Percentiles rank a stretch among this genome's conserved stretches.
Evolutionary conservation across 1,140 invertebrate genomes (phyloP).

Genomic region (Globodera ellingtonae): DNA sequence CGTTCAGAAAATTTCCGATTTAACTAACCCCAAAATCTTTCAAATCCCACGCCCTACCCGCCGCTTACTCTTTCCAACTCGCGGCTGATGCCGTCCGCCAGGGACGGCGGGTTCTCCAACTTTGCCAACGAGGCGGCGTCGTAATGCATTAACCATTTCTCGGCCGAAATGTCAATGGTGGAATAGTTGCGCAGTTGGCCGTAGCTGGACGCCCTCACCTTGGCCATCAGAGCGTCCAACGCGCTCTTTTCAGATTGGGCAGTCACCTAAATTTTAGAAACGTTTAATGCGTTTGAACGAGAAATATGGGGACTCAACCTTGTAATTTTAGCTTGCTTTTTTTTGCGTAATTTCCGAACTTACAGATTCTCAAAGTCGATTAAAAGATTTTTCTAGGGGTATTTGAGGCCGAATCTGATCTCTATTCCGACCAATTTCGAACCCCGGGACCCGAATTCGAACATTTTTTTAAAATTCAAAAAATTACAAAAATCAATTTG

Average conservation of each 20-base stretch:
- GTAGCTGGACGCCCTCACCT: constrained; percentile 49
- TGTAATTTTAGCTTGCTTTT: no score
- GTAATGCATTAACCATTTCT: constrained; percentile 60
- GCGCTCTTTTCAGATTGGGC: background rate
- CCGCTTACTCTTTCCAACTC: constrained; percentile 54
- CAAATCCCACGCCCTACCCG: background rate
- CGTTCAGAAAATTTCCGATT: no score
- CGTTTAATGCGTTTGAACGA: no score
- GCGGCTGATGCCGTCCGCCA: constrained; percentile 55
- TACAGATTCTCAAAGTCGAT: no score
- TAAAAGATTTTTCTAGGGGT: no score
- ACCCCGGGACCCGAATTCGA: no score
- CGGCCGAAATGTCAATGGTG: constrained; percentile 58
- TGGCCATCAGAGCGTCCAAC: constrained; percentile 38
- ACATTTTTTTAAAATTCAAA: no score
- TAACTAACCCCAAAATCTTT: background rate
- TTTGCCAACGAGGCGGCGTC: constrained; percentile 54
- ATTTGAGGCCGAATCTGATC: no score
- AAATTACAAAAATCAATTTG: no score
- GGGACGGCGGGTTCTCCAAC: constrained; percentile 58
- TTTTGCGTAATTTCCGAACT: no score
- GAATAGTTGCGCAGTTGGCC: constrained; percentile 49
- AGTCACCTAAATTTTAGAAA: background rate
- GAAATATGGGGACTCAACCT: no score
- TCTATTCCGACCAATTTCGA: no score